Percentiles rank a stretch among this genome's conserved stretches.
Conservation (phyloP, 1,140 invertebrate species). For the Doryteuthis pealeii region DNA sequence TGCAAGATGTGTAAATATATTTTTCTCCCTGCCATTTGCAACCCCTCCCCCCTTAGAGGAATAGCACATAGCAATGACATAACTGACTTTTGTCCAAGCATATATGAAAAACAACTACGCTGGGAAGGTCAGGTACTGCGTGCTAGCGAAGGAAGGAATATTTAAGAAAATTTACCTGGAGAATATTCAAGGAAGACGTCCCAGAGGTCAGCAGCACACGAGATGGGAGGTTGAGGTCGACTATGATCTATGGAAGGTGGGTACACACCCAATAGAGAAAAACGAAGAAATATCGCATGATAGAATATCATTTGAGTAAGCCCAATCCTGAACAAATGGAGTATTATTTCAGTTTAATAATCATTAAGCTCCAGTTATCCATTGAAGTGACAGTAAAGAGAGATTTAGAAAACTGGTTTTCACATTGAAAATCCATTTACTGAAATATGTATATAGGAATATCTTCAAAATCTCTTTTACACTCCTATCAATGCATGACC, state of each 20-base stretch:
- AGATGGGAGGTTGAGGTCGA: background rate
- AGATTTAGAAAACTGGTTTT: slow-evolving; percentile 11
- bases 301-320: slow-evolving; percentile 4
- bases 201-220: slow-evolving; percentile 10
- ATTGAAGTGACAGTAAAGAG: background rate
- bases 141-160: slow-evolving; percentile 5
- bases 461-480: no score
- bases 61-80: background rate
- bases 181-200: slow-evolving; percentile 5
- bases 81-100: slow-evolving; percentile 8
- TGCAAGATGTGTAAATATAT: no score
- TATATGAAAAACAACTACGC: background rate
- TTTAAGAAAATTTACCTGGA: slow-evolving; percentile 2
- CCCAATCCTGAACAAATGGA: background rate
- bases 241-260: slow-evolving; percentile 10
- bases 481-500: no score
- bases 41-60: no score
- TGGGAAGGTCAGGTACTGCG: background rate
- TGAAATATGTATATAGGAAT: background rate
- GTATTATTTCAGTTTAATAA: no score
- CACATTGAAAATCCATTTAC: background rate
- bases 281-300: background rate
- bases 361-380: background rate
- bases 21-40: no score
- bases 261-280: background rate